Conservation (phyloP, 2,888 invertebrate genomes). For the Amphimallon solstitiale region DNA sequence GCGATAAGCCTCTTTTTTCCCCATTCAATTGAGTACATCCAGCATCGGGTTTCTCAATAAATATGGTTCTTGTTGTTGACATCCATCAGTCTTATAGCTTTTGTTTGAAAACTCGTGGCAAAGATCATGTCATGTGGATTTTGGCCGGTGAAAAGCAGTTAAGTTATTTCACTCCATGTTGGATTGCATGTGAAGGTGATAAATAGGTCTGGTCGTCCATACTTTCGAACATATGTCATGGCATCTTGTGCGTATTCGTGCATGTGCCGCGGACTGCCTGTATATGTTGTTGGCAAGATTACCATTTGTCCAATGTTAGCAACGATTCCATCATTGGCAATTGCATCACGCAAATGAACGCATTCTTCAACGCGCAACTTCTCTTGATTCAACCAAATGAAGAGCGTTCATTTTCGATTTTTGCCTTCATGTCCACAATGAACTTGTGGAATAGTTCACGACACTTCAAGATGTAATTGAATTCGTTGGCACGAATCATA, state of each 20-base stretch:
- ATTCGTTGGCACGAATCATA: no score
- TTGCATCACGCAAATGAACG: slow-evolving; percentile 56
- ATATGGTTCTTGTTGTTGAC: no score
- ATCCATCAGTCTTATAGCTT: no score
- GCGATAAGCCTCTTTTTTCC: slow-evolving; percentile 52
- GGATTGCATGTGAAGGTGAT: slow-evolving; percentile 53
- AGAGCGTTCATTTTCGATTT: slow-evolving; percentile 45
- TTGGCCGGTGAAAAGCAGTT: no score
- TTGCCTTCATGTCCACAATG: no score
- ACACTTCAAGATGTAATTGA: no score
- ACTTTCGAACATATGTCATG: slow-evolving; percentile 39
- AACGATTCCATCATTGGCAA: slow-evolving; percentile 51
- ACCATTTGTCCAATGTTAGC: slow-evolving; percentile 30
- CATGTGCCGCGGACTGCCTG: slow-evolving; percentile 54
- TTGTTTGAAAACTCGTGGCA: no score
- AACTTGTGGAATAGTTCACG: no score
- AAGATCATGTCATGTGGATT: no score
- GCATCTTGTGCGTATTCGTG: slow-evolving; percentile 54
- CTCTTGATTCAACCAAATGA: slow-evolving; percentile 53
- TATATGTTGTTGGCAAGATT: no score
- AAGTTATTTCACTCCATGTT: no score
- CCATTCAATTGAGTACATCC: slow-evolving; percentile 54
- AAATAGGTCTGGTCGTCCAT: slow-evolving; percentile 52
- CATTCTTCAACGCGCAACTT: slow-evolving; percentile 52
- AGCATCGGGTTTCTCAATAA: slow-evolving; percentile 38